These are phyloP conservation scores for Yponomeuta sedellus DNA, from an alignment of 2,888 invertebrate species.

Conservation along the genomic window DNA sequence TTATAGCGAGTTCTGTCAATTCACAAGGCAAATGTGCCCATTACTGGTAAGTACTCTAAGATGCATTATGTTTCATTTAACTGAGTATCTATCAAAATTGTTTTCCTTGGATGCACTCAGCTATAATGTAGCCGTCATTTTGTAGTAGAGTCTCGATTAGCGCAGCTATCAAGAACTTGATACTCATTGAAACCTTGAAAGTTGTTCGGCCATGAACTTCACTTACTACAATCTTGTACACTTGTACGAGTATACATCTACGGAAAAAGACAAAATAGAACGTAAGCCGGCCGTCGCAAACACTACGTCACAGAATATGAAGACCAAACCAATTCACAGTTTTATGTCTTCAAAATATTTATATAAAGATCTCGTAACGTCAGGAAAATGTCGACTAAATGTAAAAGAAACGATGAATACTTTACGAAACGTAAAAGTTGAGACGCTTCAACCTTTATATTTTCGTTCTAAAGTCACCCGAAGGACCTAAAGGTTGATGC, in stretches of 20 bases:
- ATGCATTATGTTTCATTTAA: background rate
- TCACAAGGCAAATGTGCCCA: conserved; percentile 4
- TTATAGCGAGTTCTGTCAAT: background rate
- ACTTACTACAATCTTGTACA: conserved; percentile 11
- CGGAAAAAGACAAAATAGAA: too few relatives aligned
- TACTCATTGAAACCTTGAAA: background rate
- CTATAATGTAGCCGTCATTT: background rate
- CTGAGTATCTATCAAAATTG: background rate
- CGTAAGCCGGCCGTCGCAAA: too few relatives aligned
- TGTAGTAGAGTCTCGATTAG: background rate
- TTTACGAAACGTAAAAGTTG: too few relatives aligned
- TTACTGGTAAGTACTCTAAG: background rate
- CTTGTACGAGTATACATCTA: background rate
- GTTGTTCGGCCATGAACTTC: conserved; percentile 6
- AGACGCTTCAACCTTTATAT: too few relatives aligned
- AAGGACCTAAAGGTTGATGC: too few relatives aligned
- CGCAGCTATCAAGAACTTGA: background rate
- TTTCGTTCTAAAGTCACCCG: too few relatives aligned
- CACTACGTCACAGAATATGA: too few relatives aligned
- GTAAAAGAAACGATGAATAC: too few relatives aligned
- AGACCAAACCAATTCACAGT: too few relatives aligned
- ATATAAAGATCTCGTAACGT: too few relatives aligned
- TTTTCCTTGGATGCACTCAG: background rate
- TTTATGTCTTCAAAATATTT: too few relatives aligned
- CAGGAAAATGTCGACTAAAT: too few relatives aligned